Percentiles rank a stretch among this genome's conserved stretches.
These are phyloP conservation scores for Agrochola circellaris DNA, from an alignment of 2,888 invertebrate genomes.

Conservation along the genomic window DNA sequence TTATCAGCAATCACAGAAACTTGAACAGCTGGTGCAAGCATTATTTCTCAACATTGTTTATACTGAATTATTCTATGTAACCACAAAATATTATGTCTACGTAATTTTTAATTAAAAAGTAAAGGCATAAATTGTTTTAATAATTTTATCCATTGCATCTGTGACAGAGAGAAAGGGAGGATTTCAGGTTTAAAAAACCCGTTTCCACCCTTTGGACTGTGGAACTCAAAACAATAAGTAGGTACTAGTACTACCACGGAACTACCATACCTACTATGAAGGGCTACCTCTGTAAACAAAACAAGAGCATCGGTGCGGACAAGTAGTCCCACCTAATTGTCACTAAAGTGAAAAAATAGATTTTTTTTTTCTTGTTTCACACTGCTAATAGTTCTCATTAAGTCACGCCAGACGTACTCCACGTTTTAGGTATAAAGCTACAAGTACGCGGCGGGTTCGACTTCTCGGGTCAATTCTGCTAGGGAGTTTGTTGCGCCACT, in stretches of 20 bases:
- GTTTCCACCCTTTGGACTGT: background rate
- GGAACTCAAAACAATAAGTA: background rate
- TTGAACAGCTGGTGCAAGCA: conserved; percentile 83
- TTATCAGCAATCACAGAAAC: conserved; percentile 79
- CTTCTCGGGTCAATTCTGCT: too few species aligned
- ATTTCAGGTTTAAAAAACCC: background rate
- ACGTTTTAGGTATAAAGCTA: too few species aligned
- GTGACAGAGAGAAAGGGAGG: background rate
- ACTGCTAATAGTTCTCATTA: too few species aligned
- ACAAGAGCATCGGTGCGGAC: too few species aligned
- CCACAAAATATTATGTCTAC: conserved; percentile 90
- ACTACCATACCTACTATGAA: too few species aligned
- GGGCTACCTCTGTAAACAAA: too few species aligned
- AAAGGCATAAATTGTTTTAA: conserved; percentile 76
- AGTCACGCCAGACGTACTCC: too few species aligned
- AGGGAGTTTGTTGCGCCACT: too few species aligned
- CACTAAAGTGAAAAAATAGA: too few species aligned
- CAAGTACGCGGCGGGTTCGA: too few species aligned
- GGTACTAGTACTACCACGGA: background rate
- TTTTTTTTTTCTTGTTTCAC: too few species aligned
- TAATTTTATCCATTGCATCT: conserved; percentile 16
- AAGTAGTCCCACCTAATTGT: too few species aligned
- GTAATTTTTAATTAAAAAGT: conserved; percentile 90
- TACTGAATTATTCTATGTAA: conserved; percentile 89
- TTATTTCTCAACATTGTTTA: conserved; percentile 87